phyloP scores from a whole-genome alignment of 92 coral and sea anemone species.

The Siderastrea siderea region DNA sequence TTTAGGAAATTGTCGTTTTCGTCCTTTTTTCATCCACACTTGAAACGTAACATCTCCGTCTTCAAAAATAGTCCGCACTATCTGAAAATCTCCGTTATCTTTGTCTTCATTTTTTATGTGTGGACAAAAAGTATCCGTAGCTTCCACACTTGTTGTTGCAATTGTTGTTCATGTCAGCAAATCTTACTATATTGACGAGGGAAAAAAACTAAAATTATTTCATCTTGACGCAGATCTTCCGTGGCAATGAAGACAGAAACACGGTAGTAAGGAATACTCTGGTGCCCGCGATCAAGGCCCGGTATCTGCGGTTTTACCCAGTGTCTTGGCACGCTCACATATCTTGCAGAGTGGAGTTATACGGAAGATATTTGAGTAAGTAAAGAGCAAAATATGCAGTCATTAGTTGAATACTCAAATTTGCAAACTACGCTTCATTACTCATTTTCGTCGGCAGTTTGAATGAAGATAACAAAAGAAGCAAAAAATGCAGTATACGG shows the following conservation, averaged over 20 bases:
- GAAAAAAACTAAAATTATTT: not conserved
- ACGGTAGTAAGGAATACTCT: slow-evolving; percentile 51
- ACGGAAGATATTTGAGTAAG: slow-evolving; percentile 67
- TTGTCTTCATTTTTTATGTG: no score
- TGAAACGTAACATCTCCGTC: no score
- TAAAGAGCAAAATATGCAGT: not conserved
- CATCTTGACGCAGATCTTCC: slow-evolving; percentile 49
- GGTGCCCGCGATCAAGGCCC: slow-evolving; percentile 53
- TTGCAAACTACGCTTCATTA: no score
- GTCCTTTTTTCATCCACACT: no score
- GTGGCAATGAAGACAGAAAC: slow-evolving; percentile 64
- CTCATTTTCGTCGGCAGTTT: no score
- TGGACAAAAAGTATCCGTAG: no score
- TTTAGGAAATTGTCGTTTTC: no score
- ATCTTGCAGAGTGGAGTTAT: slow-evolving; percentile 75
- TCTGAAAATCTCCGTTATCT: no score
- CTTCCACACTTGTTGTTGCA: not conserved
- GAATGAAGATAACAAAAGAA: no score
- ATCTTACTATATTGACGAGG: not conserved
- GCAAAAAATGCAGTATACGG: no score
- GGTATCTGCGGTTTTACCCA: slow-evolving; percentile 70
- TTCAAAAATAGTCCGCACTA: no score
- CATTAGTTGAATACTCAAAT: not conserved
- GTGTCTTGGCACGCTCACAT: slow-evolving; percentile 64
- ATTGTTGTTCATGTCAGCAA: not conserved